Evolutionary conservation across 2,797 vertebrate genomes (phyloP).

Genomic region (Pangasius djambal): DNA sequence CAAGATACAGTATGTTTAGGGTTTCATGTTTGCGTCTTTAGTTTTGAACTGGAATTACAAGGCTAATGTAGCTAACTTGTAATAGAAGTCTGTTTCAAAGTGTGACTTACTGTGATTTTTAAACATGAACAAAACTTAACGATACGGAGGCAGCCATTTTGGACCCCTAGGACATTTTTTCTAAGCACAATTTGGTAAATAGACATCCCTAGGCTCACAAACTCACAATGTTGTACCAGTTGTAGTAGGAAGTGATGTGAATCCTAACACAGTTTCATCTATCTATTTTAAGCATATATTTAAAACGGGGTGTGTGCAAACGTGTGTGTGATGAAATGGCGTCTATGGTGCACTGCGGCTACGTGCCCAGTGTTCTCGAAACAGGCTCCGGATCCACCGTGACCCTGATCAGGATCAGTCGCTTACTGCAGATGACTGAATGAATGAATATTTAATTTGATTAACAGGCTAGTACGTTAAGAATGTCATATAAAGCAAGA

Average conservation of each 20-base stretch:
- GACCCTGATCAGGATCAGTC: not conserved
- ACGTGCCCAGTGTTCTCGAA: not conserved
- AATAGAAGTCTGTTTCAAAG: not conserved
- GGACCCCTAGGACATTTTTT: not conserved
- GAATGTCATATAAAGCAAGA: not conserved
- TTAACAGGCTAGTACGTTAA: not conserved
- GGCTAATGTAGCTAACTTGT: not conserved
- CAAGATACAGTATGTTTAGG: not conserved
- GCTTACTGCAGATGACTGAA: not conserved
- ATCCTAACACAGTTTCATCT: not conserved
- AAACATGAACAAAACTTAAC: not conserved
- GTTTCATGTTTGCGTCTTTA: not conserved
- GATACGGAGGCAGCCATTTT: not conserved
- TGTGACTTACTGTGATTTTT: not conserved
- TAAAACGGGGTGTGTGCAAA: not conserved
- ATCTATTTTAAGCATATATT: not conserved
- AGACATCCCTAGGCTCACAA: not conserved
- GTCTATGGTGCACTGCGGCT: not conserved
- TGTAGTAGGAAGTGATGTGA: not conserved
- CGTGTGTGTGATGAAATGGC: not conserved
- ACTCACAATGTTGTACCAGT: not conserved
- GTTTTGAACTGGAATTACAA: not conserved
- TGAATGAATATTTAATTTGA: not conserved
- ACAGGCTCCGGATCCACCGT: not conserved
- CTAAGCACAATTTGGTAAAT: not conserved